These are phyloP conservation scores for Brachyhypopomus occidentalis DNA, from an alignment of 2,113 vertebrate genomes.

Conservation along the genomic window DNA sequence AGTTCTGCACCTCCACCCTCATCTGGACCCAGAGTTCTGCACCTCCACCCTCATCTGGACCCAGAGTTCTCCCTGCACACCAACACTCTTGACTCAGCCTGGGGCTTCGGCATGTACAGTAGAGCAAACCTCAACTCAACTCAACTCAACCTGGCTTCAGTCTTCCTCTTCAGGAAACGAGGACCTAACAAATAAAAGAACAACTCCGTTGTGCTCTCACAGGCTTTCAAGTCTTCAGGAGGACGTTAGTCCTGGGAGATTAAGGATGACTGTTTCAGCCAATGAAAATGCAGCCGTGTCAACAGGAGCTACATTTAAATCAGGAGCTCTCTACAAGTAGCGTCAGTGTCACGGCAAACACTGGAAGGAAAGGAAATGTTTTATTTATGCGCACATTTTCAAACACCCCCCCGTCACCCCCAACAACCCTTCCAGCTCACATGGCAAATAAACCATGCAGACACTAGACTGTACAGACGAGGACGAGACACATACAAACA, in stretches of 20 bases:
- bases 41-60: conserved; percentile 15
- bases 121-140: not conserved
- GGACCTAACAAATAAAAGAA: conserved; percentile 17
- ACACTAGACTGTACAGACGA: too few relatives aligned
- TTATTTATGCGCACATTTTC: too few relatives aligned
- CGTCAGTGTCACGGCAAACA: too few relatives aligned
- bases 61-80: not conserved
- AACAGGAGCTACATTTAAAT: not conserved
- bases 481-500: too few relatives aligned
- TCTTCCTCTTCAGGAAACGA: not conserved
- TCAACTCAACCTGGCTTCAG: not conserved
- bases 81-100: not conserved
- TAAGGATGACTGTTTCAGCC: conserved; percentile 1
- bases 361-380: too few relatives aligned
- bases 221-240: not conserved
- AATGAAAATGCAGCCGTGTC: not conserved
- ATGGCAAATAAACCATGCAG: too few relatives aligned
- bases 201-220: not conserved
- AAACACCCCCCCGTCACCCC: too few relatives aligned
- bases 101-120: not conserved
- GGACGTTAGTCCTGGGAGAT: not conserved
- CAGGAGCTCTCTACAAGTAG: too few relatives aligned
- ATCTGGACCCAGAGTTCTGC: conserved; percentile 2
- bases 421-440: too few relatives aligned
- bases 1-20: not conserved